phyloP scores from a whole-genome alignment of 1,140 invertebrate genomes.

The Neodiprion fabricii region DNA sequence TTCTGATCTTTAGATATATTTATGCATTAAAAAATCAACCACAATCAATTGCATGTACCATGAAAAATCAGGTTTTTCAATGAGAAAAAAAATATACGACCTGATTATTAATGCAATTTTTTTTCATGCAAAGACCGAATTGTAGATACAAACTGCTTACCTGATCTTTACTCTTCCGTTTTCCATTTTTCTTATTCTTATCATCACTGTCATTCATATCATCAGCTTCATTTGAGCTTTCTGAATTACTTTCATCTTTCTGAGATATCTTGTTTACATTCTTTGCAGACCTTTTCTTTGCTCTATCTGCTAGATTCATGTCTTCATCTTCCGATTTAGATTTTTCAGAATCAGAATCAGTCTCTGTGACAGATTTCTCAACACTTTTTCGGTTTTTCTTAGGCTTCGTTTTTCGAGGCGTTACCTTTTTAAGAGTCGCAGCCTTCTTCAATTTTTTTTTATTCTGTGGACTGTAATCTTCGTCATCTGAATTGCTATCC shows the following conservation, averaged over 20 bases:
- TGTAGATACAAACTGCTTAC: neutral
- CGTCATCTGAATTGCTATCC: constrained; percentile 44
- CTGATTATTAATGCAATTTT: neutral
- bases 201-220: constrained; percentile 14
- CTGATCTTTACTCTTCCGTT: constrained; percentile 24
- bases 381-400: constrained; percentile 24
- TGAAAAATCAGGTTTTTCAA: neutral
- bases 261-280: constrained; percentile 13
- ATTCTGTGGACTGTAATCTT: constrained; percentile 48
- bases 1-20: too few species aligned
- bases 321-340: constrained; percentile 24
- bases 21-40: neutral
- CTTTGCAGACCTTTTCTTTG: constrained; percentile 17
- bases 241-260: constrained; percentile 24
- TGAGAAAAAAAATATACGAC: neutral
- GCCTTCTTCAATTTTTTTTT: constrained; percentile 44
- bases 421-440: constrained; percentile 33
- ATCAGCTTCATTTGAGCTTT: constrained; percentile 7
- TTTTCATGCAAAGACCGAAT: neutral
- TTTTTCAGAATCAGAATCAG: neutral
- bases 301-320: constrained; percentile 20
- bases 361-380: constrained; percentile 23
- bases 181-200: constrained; percentile 24
- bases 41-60: neutral
- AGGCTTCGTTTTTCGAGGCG: constrained; percentile 24